Conservation (phyloP, 2,797 vertebrate genomes). For the Acropternis orthonyx region DNA sequence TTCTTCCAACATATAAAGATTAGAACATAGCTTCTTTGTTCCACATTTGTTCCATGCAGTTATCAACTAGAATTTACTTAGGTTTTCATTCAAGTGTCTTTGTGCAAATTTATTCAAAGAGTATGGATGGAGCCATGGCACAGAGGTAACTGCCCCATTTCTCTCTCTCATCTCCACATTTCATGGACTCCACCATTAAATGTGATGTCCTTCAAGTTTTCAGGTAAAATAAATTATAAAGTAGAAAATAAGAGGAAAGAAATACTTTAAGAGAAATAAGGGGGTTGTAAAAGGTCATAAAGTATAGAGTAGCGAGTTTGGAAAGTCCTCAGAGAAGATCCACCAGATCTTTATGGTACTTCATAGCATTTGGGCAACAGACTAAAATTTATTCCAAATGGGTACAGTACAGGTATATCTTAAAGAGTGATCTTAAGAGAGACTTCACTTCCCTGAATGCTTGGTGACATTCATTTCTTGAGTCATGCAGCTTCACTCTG, state of each 20-base stretch:
- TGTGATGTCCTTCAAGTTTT: background rate
- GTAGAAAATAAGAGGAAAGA: background rate
- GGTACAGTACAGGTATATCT: background rate
- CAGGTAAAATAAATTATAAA: background rate
- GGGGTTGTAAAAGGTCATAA: background rate
- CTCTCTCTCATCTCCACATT: background rate
- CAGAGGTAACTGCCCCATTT: constrained; percentile 33
- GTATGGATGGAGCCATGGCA: background rate
- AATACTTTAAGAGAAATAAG: background rate
- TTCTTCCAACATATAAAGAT: constrained; percentile 50
- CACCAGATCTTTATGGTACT: background rate
- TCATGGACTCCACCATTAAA: background rate
- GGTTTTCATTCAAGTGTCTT: constrained; percentile 56
- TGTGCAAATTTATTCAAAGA: constrained; percentile 34
- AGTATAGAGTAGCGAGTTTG: background rate
- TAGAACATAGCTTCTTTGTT: constrained; percentile 57
- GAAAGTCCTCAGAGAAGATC: background rate
- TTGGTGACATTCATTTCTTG: background rate
- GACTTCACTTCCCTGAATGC: background rate
- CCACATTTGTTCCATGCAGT: constrained; percentile 59
- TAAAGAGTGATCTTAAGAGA: background rate
- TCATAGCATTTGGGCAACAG: background rate
- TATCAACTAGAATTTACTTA: constrained; percentile 59
- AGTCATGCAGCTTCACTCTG: background rate
- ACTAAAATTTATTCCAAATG: background rate